A percentile compares a stretch with the other conserved stretches of the same genome.
phyloP scores from a whole-genome alignment of 2,888 invertebrate genomes.

The Amiota mariae region DNA sequence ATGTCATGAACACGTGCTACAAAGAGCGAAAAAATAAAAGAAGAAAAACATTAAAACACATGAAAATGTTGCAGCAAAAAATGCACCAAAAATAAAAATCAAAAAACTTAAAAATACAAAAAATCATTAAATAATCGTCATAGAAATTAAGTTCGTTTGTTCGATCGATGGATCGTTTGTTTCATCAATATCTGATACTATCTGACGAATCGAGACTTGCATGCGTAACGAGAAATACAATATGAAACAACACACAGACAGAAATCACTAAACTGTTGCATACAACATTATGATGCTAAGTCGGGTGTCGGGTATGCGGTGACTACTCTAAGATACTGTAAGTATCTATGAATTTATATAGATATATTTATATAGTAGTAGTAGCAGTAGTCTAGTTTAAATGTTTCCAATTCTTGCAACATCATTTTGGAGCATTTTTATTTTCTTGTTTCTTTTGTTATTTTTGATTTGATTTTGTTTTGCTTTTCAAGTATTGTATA shows the following conservation, averaged over 20 bases:
- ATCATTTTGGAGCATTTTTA: background rate
- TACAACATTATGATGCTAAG: too few relatives aligned
- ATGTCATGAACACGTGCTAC: conserved; percentile 53
- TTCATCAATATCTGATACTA: too few relatives aligned
- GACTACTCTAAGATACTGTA: too few relatives aligned
- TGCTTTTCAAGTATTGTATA: background rate
- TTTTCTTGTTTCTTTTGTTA: conserved; percentile 12
- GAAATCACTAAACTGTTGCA: too few relatives aligned
- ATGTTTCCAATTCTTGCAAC: conserved; percentile 56
- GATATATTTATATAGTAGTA: too few relatives aligned
- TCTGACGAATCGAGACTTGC: too few relatives aligned
- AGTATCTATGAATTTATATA: background rate
- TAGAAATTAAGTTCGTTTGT: background rate
- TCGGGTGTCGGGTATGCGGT: too few relatives aligned
- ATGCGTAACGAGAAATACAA: too few relatives aligned
- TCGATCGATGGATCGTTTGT: background rate
- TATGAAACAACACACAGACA: too few relatives aligned
- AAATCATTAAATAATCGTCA: background rate
- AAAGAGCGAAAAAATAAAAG: conserved; percentile 16
- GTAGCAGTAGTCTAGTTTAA: background rate
- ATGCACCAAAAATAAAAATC: background rate
- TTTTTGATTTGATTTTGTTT: conserved; percentile 13
- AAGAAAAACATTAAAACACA: background rate
- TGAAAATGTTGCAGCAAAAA: background rate
- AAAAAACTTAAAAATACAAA: background rate